A percentile compares a stretch with the other conserved stretches of the same genome.
phyloP scores from a whole-genome alignment of 2,888 invertebrate species.

The Orchesellides sinensis region DNA sequence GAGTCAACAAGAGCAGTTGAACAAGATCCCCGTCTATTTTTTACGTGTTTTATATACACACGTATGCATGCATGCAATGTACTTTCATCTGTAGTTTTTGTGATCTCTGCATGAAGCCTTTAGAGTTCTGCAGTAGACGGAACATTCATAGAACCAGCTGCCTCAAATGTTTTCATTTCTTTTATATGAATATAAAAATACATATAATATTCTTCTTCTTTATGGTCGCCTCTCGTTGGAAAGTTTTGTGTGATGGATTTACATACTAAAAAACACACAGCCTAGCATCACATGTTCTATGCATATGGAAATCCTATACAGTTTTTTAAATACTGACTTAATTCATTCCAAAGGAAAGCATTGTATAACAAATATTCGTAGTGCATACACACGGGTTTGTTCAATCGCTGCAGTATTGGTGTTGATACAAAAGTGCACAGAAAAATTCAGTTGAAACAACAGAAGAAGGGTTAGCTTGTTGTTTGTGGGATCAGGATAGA shows the following conservation, averaged over 20 bases:
- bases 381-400: background rate
- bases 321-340: background rate
- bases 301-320: background rate
- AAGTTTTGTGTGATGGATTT: background rate
- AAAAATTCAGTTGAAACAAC: conserved; percentile 6
- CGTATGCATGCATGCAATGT: no score
- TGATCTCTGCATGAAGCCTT: background rate
- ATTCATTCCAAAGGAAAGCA: background rate
- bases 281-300: background rate
- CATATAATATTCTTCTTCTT: background rate
- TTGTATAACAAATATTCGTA: background rate
- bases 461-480: conserved; percentile 12
- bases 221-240: background rate
- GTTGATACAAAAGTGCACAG: no score
- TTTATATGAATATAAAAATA: background rate
- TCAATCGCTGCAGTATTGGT: background rate
- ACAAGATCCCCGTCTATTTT: conserved; percentile 8
- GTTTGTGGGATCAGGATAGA: conserved; percentile 11
- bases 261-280: background rate
- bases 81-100: background rate
- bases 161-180: conserved; percentile 46
- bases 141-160: conserved; percentile 36
- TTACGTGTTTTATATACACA: background rate
- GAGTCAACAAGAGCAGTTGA: background rate
- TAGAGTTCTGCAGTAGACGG: no score